A percentile compares a stretch with the other conserved stretches of the same genome.
Conservation (phyloP, 2,888 invertebrate genomes). For the Himalopsyche anomala region DNA sequence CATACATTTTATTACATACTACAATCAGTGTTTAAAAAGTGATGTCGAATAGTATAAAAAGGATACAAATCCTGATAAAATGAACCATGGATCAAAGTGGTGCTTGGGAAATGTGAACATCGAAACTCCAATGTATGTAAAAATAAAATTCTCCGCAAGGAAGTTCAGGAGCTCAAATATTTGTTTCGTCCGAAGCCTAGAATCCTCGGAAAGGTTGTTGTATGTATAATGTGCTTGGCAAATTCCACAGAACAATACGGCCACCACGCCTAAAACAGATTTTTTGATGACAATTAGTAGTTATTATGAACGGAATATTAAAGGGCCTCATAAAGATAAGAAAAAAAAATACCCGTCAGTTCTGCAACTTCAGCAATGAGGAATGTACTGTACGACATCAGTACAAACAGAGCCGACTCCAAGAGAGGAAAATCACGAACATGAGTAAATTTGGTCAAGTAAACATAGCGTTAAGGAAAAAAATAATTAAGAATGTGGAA, state of each 20-base stretch:
- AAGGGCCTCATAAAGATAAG: neutral
- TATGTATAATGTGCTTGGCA: conserved; percentile 99
- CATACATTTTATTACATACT: no score
- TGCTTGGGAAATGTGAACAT: conserved; percentile 99
- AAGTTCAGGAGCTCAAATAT: conserved; percentile 96
- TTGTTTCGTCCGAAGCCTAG: conserved; percentile 91
- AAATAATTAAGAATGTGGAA: neutral
- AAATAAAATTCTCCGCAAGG: conserved; percentile 98
- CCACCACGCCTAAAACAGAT: conserved; percentile 87
- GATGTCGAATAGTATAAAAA: conserved; percentile 72
- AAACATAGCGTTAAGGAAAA: conserved; percentile 66
- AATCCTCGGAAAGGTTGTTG: conserved; percentile 94
- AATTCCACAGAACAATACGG: conserved; percentile 98
- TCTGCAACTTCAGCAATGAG: conserved; percentile 97
- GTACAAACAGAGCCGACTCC: conserved; percentile 96
- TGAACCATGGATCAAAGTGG: conserved; percentile 94
- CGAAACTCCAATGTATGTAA: conserved; percentile 98
- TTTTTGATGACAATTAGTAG: neutral
- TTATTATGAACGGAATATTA: neutral
- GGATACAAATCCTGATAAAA: conserved; percentile 95
- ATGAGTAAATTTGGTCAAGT: conserved; percentile 96
- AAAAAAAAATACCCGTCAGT: conserved; percentile 85
- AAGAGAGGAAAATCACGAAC: conserved; percentile 95
- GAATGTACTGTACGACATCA: conserved; percentile 99
- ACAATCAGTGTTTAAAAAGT: no score